phyloP scores from a whole-genome alignment of 2,888 invertebrate species.

The Caenorhabditis sulstoni region DNA sequence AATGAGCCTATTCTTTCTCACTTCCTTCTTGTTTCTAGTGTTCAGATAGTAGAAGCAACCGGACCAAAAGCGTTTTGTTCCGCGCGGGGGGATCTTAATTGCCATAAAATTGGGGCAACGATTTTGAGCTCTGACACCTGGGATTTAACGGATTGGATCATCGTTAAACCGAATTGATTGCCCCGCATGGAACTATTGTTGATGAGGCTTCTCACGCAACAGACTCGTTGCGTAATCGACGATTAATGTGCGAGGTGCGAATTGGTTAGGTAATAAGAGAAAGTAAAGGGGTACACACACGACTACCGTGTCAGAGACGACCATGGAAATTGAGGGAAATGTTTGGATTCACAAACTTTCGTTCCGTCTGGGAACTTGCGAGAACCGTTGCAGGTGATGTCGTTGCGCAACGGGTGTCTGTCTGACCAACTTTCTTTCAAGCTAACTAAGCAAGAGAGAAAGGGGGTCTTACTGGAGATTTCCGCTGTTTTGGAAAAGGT shows the following conservation, averaged over 20 bases:
- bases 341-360: not conserved
- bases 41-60: not conserved
- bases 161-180: constrained; percentile 60
- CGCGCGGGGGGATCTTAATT: constrained; percentile 19
- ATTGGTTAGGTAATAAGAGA: constrained; percentile 26
- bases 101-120: constrained; percentile 45
- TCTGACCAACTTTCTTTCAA: too few relatives aligned
- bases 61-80: constrained; percentile 13
- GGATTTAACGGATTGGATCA: constrained; percentile 44
- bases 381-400: too few relatives aligned
- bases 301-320: not conserved
- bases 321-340: not conserved
- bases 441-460: too few relatives aligned
- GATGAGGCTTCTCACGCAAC: constrained; percentile 42
- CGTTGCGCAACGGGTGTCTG: too few relatives aligned
- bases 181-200: constrained; percentile 45
- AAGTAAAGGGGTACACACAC: too few relatives aligned
- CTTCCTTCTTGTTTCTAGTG: constrained; percentile 16
- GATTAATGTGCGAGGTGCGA: constrained; percentile 30
- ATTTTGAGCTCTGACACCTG: constrained; percentile 45
- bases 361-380: too few relatives aligned
- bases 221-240: constrained; percentile 37
- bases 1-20: constrained; percentile 59
- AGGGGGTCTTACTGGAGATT: too few relatives aligned
- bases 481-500: too few relatives aligned